Percentiles rank a stretch among this genome's conserved stretches.
These are phyloP conservation scores for Leptopilina myrica DNA, from an alignment of 2,888 invertebrate species.

Conservation along the genomic window DNA sequence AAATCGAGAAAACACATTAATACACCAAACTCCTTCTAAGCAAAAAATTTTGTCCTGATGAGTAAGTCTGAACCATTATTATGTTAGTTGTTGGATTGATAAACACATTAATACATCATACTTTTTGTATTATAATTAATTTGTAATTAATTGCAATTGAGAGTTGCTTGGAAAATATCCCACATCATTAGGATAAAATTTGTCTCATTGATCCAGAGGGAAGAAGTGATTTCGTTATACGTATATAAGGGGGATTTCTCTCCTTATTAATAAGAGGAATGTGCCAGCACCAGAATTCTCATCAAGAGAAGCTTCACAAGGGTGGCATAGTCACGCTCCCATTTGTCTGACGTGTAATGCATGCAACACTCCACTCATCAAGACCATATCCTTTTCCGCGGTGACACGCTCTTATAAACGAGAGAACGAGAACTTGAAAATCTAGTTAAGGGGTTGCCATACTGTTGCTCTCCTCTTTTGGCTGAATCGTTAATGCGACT, in stretches of 20 bases:
- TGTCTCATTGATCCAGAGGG: background rate
- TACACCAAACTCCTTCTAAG: too few relatives aligned
- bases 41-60: too few relatives aligned
- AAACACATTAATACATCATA: too few relatives aligned
- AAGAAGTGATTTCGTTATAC: background rate
- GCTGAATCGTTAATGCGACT: slow-evolving; percentile 20
- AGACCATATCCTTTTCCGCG: slow-evolving; percentile 28
- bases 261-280: background rate
- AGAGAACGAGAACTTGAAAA: slow-evolving; percentile 37
- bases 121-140: too few relatives aligned
- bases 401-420: slow-evolving; percentile 29
- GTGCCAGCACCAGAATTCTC: slow-evolving; percentile 8
- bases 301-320: slow-evolving; percentile 19
- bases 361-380: slow-evolving; percentile 14
- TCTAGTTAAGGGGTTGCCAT: slow-evolving; percentile 30
- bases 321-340: slow-evolving; percentile 25
- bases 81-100: too few relatives aligned
- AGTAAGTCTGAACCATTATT: too few relatives aligned
- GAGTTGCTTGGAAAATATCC: too few relatives aligned
- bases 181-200: background rate
- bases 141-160: too few relatives aligned
- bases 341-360: slow-evolving; percentile 30
- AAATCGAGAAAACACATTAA: too few relatives aligned
- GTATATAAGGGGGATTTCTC: background rate
- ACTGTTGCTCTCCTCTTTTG: slow-evolving; percentile 21